Evolutionary conservation across 2,113 vertebrate genomes (phyloP).

Genomic region (Shinisaurus crocodilurus): DNA sequence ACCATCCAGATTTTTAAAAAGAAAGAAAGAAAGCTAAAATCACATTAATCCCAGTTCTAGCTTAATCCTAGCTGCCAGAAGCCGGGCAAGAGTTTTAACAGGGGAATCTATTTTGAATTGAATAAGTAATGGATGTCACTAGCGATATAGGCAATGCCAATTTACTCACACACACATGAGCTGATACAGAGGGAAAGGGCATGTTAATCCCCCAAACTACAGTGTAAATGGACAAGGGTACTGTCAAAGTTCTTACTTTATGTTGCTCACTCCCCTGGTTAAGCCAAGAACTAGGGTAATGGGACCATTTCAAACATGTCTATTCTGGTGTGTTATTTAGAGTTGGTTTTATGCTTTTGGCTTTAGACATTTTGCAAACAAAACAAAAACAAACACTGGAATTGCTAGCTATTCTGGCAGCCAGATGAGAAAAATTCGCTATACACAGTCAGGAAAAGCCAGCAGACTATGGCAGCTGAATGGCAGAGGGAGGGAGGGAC

Average conservation of each 20-base stretch:
- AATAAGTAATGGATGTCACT: background rate
- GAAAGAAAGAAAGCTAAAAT: background rate
- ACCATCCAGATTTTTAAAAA: background rate
- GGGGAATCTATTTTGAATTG: background rate
- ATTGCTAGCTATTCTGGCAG: too few species aligned
- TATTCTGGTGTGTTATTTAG: too few species aligned
- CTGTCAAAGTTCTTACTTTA: too few species aligned
- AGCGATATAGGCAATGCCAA: background rate
- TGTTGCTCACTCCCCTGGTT: too few species aligned
- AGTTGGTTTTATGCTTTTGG: too few species aligned
- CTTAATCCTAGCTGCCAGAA: background rate
- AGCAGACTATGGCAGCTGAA: background rate
- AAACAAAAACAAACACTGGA: too few species aligned
- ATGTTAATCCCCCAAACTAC: background rate
- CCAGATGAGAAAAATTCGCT: too few species aligned
- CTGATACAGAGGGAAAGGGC: background rate
- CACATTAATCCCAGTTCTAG: background rate
- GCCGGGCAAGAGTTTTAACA: background rate
- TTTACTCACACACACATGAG: background rate
- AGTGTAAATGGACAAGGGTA: too few species aligned
- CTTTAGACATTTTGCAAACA: too few species aligned
- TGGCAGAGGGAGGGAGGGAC: background rate
- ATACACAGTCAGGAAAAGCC: too few species aligned
- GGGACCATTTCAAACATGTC: too few species aligned
- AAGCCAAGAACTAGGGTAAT: too few species aligned